These are phyloP conservation scores for Serripes groenlandicus DNA, from an alignment of 2,888 invertebrate species.

Conservation along the genomic window DNA sequence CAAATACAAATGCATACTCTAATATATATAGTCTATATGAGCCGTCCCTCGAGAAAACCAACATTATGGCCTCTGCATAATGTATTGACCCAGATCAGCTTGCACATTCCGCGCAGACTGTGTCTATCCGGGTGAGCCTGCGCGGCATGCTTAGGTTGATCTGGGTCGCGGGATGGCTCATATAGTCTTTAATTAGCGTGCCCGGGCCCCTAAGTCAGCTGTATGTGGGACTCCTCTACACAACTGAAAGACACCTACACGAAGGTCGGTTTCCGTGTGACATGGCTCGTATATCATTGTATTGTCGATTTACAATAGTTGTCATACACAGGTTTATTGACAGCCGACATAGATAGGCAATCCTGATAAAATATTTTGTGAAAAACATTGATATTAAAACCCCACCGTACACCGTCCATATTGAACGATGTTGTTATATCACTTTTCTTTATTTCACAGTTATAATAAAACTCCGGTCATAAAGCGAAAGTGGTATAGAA, in stretches of 20 bases:
- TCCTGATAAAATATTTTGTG: conserved; percentile 4
- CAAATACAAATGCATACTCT: too few species aligned
- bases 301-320: conserved; percentile 4
- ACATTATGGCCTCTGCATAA: background rate
- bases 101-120: background rate
- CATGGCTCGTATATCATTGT: conserved; percentile 11
- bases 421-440: background rate
- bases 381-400: conserved; percentile 6
- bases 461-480: background rate
- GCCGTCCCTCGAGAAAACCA: background rate
- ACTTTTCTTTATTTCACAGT: too few species aligned
- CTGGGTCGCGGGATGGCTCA: too few species aligned
- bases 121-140: background rate
- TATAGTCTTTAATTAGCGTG: too few species aligned
- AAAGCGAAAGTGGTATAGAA: background rate
- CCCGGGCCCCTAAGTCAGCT: background rate
- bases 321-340: background rate
- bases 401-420: background rate
- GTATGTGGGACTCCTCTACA: background rate
- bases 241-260: background rate
- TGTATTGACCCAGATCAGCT: background rate
- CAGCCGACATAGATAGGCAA: background rate
- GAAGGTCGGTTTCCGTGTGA: background rate
- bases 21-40: too few species aligned
- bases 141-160: too few species aligned